These are phyloP conservation scores for Myripristis jacobus DNA, from an alignment of 2,797 vertebrate species.

Conservation along the genomic window DNA sequence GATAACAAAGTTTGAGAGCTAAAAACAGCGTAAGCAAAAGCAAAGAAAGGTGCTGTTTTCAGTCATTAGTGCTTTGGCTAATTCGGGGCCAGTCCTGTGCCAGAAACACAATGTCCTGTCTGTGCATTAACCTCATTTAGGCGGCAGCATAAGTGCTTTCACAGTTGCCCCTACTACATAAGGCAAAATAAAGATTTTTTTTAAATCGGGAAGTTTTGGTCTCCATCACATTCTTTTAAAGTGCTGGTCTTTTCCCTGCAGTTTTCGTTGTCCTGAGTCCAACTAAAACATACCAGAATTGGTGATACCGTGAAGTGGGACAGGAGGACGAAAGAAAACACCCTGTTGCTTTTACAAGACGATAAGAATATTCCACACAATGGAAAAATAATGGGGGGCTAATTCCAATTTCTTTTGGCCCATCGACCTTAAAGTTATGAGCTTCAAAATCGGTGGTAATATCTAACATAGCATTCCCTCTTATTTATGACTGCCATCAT, in stretches of 20 bases:
- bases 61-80: too few relatives aligned
- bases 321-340: conserved; percentile 60
- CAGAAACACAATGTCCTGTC: not conserved
- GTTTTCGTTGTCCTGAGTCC: conserved; percentile 52
- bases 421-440: not conserved
- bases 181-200: conserved; percentile 38
- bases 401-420: conserved; percentile 20
- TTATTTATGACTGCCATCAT: not conserved
- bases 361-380: conserved; percentile 58
- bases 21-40: conserved; percentile 1
- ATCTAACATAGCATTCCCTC: not conserved
- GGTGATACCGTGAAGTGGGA: conserved; percentile 49
- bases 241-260: conserved; percentile 40
- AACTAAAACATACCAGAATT: conserved; percentile 68
- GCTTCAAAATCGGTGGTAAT: conserved; percentile 3
- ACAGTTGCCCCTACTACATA: conserved; percentile 13
- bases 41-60: conserved; percentile 19
- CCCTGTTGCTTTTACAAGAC: conserved; percentile 56
- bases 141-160: too few relatives aligned
- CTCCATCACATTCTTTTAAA: conserved; percentile 47
- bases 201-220: conserved; percentile 55
- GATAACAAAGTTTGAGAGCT: not conserved
- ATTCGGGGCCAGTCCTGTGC: too few relatives aligned
- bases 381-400: conserved; percentile 30
- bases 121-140: too few relatives aligned